Conservation (phyloP, 2,888 invertebrate genomes). For the Ectemnius cavifrons region DNA sequence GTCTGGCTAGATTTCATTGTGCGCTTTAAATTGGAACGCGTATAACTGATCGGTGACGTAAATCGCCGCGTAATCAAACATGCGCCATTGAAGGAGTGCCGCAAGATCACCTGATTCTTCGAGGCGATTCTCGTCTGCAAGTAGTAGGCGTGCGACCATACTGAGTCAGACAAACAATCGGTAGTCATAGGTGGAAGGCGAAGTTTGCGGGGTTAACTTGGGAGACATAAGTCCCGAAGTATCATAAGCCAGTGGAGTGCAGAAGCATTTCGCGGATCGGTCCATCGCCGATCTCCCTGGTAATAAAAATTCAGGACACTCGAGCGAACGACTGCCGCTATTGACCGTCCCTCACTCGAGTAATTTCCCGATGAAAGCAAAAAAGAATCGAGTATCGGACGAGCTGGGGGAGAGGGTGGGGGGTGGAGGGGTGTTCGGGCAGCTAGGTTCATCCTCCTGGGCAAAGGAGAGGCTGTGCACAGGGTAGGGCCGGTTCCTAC, state of each 20-base stretch:
- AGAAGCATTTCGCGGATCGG: neutral
- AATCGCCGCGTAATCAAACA: no score
- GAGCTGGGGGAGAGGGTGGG: constrained; percentile 48
- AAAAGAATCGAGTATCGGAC: constrained; percentile 61
- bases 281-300: neutral
- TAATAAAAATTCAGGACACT: constrained; percentile 39
- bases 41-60: no score
- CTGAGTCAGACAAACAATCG: no score
- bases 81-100: neutral
- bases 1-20: no score
- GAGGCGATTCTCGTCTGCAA: neutral
- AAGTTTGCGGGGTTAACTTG: no score
- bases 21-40: neutral
- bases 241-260: neutral
- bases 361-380: constrained; percentile 37
- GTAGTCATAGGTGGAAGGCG: no score
- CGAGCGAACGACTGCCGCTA: constrained; percentile 19
- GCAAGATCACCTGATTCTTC: no score
- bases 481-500: constrained; percentile 57
- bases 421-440: neutral
- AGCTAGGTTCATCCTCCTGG: constrained; percentile 19
- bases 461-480: constrained; percentile 37
- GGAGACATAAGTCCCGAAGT: no score
- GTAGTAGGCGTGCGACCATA: no score
- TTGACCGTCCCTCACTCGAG: constrained; percentile 21